Evolutionary conservation across 1,140 invertebrate genomes (phyloP).

Genomic region (Plutomurus gul): DNA sequence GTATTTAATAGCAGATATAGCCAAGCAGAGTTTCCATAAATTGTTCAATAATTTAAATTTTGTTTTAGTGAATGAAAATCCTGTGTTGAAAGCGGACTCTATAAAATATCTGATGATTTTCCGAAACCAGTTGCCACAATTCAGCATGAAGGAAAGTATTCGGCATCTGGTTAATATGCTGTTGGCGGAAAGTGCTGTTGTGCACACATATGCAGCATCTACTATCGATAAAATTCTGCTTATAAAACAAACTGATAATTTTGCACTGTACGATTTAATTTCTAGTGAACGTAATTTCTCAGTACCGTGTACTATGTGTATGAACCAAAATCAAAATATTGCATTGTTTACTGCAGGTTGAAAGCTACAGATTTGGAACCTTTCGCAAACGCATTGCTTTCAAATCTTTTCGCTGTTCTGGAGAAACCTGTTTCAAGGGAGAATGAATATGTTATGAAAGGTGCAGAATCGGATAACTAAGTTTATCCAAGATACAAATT

Average conservation of each 20-base stretch:
- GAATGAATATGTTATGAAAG: conserved; percentile 97
- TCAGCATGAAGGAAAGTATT: conserved; percentile 73
- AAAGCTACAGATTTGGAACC: conserved; percentile 64
- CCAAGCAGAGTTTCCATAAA: background rate
- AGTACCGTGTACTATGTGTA: background rate
- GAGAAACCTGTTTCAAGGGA: conserved; percentile 76
- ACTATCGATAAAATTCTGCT: conserved; percentile 86
- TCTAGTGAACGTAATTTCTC: background rate
- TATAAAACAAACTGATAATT: conserved; percentile 66
- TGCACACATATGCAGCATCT: conserved; percentile 93
- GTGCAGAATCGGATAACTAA: conserved; percentile 57
- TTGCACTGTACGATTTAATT: conserved; percentile 61
- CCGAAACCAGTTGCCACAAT: conserved; percentile 80
- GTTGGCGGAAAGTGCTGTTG: conserved; percentile 75
- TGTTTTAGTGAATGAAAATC: conserved; percentile 76
- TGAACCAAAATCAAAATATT: background rate
- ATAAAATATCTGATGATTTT: conserved; percentile 97
- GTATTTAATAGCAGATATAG: background rate
- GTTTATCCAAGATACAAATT: too few relatives aligned
- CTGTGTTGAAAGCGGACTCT: conserved; percentile 92
- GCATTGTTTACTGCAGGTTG: conserved; percentile 62
- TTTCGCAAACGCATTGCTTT: conserved; percentile 69
- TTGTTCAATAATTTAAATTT: background rate
- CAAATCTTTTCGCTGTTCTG: conserved; percentile 75
- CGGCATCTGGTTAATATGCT: conserved; percentile 78